Evolutionary conservation across 1,140 invertebrate species (phyloP).

Genomic region (Metaphire vulgaris): DNA sequence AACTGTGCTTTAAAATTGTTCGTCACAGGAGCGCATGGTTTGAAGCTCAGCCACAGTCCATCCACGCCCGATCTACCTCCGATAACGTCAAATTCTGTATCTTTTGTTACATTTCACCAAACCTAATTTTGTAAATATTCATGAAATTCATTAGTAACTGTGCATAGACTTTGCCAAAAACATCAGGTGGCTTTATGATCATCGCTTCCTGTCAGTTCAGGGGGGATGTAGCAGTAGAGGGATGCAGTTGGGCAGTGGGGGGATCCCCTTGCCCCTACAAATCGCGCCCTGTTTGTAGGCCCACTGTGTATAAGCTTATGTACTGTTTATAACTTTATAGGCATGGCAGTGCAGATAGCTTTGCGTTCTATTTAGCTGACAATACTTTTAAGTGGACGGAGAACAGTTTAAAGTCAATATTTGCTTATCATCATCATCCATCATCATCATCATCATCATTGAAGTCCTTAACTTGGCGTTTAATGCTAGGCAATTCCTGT

Average conservation of each 20-base stretch:
- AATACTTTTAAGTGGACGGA: too few species aligned
- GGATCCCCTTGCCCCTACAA: too few species aligned
- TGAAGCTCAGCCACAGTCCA: slow-evolving; percentile 45
- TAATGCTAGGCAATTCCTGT: background rate
- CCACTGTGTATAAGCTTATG: too few species aligned
- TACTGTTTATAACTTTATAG: background rate
- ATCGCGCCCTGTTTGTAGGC: too few species aligned
- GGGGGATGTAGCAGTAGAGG: too few species aligned
- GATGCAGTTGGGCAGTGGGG: too few species aligned
- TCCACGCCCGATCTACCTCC: slow-evolving; percentile 47
- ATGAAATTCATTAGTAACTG: background rate
- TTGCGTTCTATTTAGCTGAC: background rate
- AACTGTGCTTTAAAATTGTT: slow-evolving; percentile 11
- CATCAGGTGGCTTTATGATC: background rate
- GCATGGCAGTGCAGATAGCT: background rate
- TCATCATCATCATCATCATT: background rate
- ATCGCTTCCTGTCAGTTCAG: background rate
- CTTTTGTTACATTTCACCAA: slow-evolving; percentile 35
- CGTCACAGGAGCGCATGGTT: slow-evolving; percentile 38
- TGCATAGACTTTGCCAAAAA: background rate
- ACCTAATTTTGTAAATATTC: too few species aligned
- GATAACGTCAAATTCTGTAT: slow-evolving; percentile 42
- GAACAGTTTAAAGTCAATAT: too few species aligned
- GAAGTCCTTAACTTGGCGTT: background rate
- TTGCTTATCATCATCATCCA: too few species aligned